Conservation (phyloP, 1,140 invertebrate genomes). For the Drosophila kanapiae region DNA sequence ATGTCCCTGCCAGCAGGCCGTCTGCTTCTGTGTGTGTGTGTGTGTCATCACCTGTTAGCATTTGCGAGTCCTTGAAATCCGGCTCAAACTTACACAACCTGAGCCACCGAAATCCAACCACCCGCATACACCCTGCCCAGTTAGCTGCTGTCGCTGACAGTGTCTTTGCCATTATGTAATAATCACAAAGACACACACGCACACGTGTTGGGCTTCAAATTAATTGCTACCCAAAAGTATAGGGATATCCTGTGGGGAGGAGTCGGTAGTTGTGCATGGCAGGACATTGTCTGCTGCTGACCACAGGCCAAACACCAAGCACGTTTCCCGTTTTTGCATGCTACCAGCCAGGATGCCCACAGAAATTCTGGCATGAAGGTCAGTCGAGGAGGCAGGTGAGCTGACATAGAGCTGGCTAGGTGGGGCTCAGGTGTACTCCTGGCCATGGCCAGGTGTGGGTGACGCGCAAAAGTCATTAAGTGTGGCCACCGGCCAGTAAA, state of each 20-base stretch:
- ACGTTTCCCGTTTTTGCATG: slow-evolving; percentile 56
- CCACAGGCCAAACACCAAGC: slow-evolving; percentile 71
- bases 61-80: slow-evolving; percentile 78
- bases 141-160: slow-evolving; percentile 33
- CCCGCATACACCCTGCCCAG: background rate
- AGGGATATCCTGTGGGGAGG: slow-evolving; percentile 15
- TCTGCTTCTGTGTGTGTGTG: slow-evolving; percentile 24
- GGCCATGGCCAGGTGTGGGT: slow-evolving; percentile 29
- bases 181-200: slow-evolving; percentile 42
- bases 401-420: slow-evolving; percentile 17
- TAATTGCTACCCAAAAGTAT: slow-evolving; percentile 78
- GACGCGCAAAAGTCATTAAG: slow-evolving; percentile 78
- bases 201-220: slow-evolving; percentile 71
- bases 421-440: slow-evolving; percentile 24
- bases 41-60: slow-evolving; percentile 83
- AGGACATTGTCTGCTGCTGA: slow-evolving; percentile 58
- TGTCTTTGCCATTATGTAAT: slow-evolving; percentile 64
- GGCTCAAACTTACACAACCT: slow-evolving; percentile 50
- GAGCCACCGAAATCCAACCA: slow-evolving; percentile 35
- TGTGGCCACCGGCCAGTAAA: slow-evolving; percentile 69
- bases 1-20: slow-evolving; percentile 47
- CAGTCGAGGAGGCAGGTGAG: slow-evolving; percentile 37
- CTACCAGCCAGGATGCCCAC: slow-evolving; percentile 28
- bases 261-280: slow-evolving; percentile 6
- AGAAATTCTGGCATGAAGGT: slow-evolving; percentile 30